phyloP scores from a whole-genome alignment of 2,113 vertebrate genomes.

The Syrmaticus mikado region DNA sequence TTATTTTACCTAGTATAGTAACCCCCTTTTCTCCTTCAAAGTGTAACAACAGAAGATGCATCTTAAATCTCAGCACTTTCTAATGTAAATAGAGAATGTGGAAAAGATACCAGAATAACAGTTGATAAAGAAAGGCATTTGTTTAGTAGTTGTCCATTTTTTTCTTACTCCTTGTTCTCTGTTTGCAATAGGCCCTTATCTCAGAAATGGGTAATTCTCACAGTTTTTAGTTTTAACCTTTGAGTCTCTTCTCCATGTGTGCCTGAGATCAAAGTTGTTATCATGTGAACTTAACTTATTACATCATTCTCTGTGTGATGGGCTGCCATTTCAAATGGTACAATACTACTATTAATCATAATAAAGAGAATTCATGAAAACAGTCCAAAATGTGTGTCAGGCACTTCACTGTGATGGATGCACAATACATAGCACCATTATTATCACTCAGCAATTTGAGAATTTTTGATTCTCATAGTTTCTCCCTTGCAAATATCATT shows the following conservation, averaged over 20 bases:
- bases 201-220: not conserved
- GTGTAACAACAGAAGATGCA: not conserved
- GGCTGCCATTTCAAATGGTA: constrained; percentile 8
- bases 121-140: not conserved
- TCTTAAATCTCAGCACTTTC: not conserved
- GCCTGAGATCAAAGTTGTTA: constrained; percentile 31
- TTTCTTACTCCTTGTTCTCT: not conserved
- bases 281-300: constrained; percentile 21
- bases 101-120: not conserved
- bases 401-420: constrained; percentile 53
- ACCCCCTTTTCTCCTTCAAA: not conserved
- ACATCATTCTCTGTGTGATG: not conserved
- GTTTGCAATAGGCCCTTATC: not conserved
- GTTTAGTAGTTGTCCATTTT: not conserved
- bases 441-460: constrained; percentile 50
- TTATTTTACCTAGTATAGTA: not conserved
- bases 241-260: not conserved
- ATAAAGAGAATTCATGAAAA: constrained; percentile 48
- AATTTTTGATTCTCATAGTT: constrained; percentile 44
- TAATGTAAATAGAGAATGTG: not conserved
- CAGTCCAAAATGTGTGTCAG: constrained; percentile 19
- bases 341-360: constrained; percentile 43
- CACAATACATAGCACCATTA: not conserved
- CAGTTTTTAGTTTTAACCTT: not conserved
- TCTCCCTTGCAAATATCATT: constrained; percentile 35